Evolutionary conservation across 2,113 vertebrate species (phyloP), one percentile per base, ranked within the genome.

Genomic region (Paedocypris sp.): DNA sequence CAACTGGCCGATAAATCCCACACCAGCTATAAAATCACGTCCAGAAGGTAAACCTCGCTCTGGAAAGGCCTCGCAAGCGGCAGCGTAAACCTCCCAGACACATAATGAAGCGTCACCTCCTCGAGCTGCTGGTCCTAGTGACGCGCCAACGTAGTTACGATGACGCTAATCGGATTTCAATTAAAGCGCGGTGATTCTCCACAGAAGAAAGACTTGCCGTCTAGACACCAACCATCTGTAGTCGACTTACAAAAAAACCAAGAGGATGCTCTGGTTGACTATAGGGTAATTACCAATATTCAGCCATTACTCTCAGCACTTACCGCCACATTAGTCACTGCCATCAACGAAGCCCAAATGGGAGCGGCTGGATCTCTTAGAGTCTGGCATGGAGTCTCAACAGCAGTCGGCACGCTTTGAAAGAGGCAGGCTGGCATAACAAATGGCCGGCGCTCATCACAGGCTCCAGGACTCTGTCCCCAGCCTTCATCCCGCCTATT

Each of bases 371-470:
- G 39, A 69, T 56, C 39, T 26, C 43, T 65, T 52, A 54, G 35
- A 43, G 31, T 51, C 45, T 54, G 29, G 31, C 33, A 54, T 19
- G 45, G 36, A 33, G 53, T 62, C 62, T 46, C 47, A 46, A 39
- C 50, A 57, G 51, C 43, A 68, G 61, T 28, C 46, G 2, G 22
- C 26, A 48, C 25, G 62, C 62, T 66, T 68, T 41, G 38, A 54
- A 49, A 71, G 56, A 64, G 68, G 45, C 60, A 72, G 73, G 70
- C 66, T 75, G 71, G 71, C 66, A 66, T 45, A 61, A 66, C 50
- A 25, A 41, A 66, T 71, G 46, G 41, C 32, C 19, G 18, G 64
- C 39, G 50, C 62, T 72, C 66, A 58, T 64, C 51, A 33, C 15
- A 62, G 66, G 70, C 70, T 72, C 61, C 62, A 58, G 57, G 15